These are phyloP conservation scores for Fukomys damarensis DNA, from an alignment of 2,113 vertebrate genomes.

Conservation along the genomic window DNA sequence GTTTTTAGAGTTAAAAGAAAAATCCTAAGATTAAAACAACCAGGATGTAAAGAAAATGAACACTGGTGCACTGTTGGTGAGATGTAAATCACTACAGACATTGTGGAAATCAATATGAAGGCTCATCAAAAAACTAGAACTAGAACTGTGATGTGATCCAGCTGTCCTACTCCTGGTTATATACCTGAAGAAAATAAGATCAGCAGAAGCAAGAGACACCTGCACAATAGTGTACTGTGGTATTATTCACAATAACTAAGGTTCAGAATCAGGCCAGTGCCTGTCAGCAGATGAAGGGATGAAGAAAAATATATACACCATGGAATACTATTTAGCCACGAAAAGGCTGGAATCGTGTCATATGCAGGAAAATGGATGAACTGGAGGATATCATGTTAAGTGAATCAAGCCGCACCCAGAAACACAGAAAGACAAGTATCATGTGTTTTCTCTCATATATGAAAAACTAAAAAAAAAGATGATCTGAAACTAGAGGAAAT, in stretches of 20 bases:
- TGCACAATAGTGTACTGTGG: not conserved
- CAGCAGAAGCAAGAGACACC: not conserved
- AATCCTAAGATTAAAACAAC: not conserved
- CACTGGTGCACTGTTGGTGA: not conserved
- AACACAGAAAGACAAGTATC: not conserved
- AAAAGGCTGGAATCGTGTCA: not conserved
- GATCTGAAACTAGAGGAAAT: not conserved
- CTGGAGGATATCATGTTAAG: not conserved
- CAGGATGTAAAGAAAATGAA: not conserved
- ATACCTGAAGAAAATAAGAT: not conserved
- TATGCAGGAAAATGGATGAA: not conserved
- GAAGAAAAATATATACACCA: not conserved
- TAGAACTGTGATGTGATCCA: not conserved
- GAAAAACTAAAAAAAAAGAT: not conserved
- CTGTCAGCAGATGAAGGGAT: not conserved
- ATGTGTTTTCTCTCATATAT: not conserved
- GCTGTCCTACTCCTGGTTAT: not conserved
- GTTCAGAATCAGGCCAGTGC: not conserved
- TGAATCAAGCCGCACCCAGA: not conserved
- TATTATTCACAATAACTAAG: not conserved
- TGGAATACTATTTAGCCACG: not conserved
- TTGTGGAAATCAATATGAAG: not conserved
- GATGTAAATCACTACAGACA: not conserved
- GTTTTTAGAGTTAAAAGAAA: not conserved
- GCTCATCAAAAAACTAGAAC: not conserved